These are phyloP conservation scores for Unio delphinus DNA, from an alignment of 2,888 invertebrate species.

Conservation along the genomic window DNA sequence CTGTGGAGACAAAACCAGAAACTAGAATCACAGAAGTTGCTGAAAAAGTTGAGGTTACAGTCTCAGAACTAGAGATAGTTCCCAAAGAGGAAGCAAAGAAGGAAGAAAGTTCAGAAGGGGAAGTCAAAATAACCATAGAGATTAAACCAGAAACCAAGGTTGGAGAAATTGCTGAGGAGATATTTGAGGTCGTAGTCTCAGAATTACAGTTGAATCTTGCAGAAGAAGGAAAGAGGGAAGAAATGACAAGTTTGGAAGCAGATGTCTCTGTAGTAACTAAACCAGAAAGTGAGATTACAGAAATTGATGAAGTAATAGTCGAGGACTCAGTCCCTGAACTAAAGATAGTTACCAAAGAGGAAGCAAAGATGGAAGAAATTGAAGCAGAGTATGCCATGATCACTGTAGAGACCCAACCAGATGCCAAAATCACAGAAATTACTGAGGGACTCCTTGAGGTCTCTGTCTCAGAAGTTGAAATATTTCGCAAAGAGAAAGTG, in stretches of 20 bases:
- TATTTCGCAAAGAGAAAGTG: constrained; percentile 1
- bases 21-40: constrained; percentile 3
- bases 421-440: constrained; percentile 16
- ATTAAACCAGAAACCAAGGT: constrained; percentile 4
- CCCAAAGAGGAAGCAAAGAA: constrained; percentile 6
- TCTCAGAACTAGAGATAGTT: constrained; percentile 5
- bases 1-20: constrained; percentile 5
- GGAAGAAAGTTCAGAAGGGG: constrained; percentile 12
- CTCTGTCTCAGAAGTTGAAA: background rate
- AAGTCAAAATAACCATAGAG: constrained; percentile 4
- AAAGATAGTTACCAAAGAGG: constrained; percentile 1
- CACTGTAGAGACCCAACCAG: constrained; percentile 24
- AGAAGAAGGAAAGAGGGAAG: constrained; percentile 4
- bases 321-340: constrained; percentile 9
- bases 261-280: constrained; percentile 26
- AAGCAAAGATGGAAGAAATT: constrained; percentile 10
- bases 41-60: constrained; percentile 5
- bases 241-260: constrained; percentile 9
- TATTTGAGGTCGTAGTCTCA: constrained; percentile 5
- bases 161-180: constrained; percentile 5
- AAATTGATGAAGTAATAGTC: constrained; percentile 2
- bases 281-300: constrained; percentile 16
- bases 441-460: constrained; percentile 8
- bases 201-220: constrained; percentile 4
- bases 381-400: constrained; percentile 6